Base-by-base conservation (phyloP, 37 sponge, comb jelly and placozoan species). In the Cladorhizidae sp. region DNA sequence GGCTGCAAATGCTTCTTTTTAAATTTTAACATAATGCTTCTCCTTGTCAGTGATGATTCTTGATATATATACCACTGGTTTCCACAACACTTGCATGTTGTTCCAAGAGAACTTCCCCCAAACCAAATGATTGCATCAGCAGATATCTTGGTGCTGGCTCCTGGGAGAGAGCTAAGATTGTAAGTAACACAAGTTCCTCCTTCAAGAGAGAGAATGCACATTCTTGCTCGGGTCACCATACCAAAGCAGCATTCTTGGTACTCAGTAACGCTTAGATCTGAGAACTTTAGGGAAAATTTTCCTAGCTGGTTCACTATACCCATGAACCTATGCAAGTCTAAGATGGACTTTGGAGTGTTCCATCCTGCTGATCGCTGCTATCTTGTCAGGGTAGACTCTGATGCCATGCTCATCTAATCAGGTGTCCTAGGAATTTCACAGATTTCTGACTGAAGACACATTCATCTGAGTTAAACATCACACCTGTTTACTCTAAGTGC, bases 301-400 rank as follows among this genome's bases (percentile, higher is more conserved):
- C 83, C 84, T 40, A 79, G 33, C 40, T 89, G 79, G 45, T 82
- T n/a, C 35, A 57, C 80, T 80, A 84, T 83, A 12, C 90, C 85
- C 40, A 89, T 21, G 50, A 89, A 89, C 21, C 80, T 33, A 45
- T 73, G n/a, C 1, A 83, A 11, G 8, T 78, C 85, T 5, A 67
- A 26, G 14, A 75, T 58, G 8, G 40, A 54, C 28, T 28, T 57
- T 18, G 83, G 84, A 23, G 26, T 49, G 3, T 68, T n/a, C 52
- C 83, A 88, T 78, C 18, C 40, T 38, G 8, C 9, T 62, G 36
- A 82, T 77, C 22, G 80, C 74, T 21, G 52, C 29, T 37, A 68
- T 78, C 40, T 82, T 82, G 57, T 82, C 89, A 43, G 83, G 74
- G 40, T 83, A 74, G 21, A 83, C 63, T 63, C 58, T 67, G 35